Conservation (phyloP, 2,888 invertebrate species). For the Plagodis pulveraria region DNA sequence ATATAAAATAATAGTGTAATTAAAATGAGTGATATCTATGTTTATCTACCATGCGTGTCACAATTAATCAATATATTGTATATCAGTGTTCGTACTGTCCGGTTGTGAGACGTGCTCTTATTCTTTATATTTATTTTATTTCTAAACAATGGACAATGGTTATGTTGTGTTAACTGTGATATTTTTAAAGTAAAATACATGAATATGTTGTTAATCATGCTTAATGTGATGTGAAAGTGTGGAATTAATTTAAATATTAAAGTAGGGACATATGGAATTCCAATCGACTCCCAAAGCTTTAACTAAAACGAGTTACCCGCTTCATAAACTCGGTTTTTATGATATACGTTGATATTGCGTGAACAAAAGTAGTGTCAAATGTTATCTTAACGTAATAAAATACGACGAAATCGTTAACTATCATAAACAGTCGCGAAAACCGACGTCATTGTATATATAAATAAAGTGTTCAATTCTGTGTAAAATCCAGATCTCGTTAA, state of each 20-base stretch:
- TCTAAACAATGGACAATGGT: slow-evolving; percentile 11
- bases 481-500: background rate
- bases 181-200: background rate
- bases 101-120: slow-evolving; percentile 2
- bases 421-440: no score
- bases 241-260: no score
- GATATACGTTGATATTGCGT: no score
- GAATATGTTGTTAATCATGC: background rate
- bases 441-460: no score
- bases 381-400: no score
- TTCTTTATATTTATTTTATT: background rate
- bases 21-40: slow-evolving; percentile 16
- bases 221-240: background rate
- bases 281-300: slow-evolving; percentile 3
- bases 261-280: background rate
- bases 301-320: no score
- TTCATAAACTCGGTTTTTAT: no score
- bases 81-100: slow-evolving; percentile 7
- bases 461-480: background rate
- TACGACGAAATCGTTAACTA: no score
- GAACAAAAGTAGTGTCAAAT: no score
- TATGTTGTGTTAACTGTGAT: slow-evolving; percentile 3
- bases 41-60: slow-evolving; percentile 21
- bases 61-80: slow-evolving; percentile 13
- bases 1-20: slow-evolving; percentile 14